Percentiles rank a stretch among this genome's conserved stretches.
phyloP scores from a whole-genome alignment of 2,113 vertebrate species.

The Atractosteus spatula region DNA sequence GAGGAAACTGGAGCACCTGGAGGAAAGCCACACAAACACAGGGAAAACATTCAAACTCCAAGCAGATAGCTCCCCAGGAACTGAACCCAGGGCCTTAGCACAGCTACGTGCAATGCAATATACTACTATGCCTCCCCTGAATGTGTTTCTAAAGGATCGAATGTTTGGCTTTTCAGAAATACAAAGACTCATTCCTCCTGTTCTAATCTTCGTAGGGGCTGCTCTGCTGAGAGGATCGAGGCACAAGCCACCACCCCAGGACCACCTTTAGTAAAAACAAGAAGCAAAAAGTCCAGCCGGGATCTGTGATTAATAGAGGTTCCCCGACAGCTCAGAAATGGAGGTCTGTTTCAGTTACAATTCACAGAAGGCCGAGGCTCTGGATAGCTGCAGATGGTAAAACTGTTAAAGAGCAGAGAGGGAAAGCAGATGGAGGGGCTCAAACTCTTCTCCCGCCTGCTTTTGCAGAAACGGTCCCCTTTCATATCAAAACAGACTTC shows the following conservation, averaged over 20 bases:
- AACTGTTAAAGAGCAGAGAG: conserved; percentile 8
- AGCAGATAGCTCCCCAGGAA: too few relatives aligned
- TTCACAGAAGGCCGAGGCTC: conserved; percentile 1
- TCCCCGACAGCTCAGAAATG: not conserved
- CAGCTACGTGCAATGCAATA: too few relatives aligned
- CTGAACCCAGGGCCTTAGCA: too few relatives aligned
- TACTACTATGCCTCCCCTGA: too few relatives aligned
- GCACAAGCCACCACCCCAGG: not conserved
- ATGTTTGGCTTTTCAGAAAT: too few relatives aligned
- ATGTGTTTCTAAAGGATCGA: too few relatives aligned
- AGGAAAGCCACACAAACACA: too few relatives aligned
- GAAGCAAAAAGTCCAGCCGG: not conserved
- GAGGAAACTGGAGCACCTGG: too few relatives aligned
- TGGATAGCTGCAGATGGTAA: conserved; percentile 18
- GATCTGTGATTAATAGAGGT: not conserved
- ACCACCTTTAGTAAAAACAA: not conserved
- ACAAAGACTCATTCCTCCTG: too few relatives aligned
- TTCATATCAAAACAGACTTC: not conserved
- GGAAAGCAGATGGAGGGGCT: not conserved
- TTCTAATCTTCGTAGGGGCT: not conserved
- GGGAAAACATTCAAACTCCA: too few relatives aligned
- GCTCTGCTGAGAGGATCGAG: not conserved
- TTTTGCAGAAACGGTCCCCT: conserved; percentile 4
- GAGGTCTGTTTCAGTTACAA: conserved; percentile 2
- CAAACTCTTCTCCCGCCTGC: not conserved